Conservation (phyloP, 92 coral and sea anemone genomes). For the Bergia sp. region DNA sequence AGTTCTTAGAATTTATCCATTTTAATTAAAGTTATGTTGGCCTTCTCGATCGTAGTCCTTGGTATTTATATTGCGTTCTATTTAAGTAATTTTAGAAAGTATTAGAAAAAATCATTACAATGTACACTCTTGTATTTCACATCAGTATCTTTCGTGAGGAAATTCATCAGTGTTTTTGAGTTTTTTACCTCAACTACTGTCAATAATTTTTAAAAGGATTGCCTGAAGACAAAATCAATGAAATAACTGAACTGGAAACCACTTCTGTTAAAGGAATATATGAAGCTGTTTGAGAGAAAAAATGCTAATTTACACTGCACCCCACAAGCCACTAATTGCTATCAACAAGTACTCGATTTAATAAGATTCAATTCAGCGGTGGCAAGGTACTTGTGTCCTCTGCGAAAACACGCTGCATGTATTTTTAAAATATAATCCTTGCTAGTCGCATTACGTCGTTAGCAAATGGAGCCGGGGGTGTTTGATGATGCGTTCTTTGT, state of each 20-base stretch:
- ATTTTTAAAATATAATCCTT: neutral
- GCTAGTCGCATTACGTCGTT: neutral
- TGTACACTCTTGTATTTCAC: neutral
- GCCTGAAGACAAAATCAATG: constrained; percentile 8
- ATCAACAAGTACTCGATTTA: neutral
- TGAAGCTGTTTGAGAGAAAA: neutral
- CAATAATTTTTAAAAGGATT: neutral
- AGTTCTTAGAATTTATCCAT: no score
- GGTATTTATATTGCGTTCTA: no score
- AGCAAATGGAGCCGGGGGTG: neutral
- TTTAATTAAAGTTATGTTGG: no score
- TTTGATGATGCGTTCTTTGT: neutral
- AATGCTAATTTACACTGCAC: neutral
- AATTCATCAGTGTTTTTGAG: neutral
- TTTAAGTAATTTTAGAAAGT: no score
- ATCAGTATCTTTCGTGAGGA: neutral
- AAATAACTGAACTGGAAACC: neutral
- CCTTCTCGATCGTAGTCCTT: no score
- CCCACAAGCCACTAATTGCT: constrained; percentile 2
- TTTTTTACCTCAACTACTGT: neutral
- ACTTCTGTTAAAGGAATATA: neutral
- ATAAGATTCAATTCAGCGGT: neutral
- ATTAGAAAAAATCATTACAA: no score
- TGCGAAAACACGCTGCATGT: neutral
- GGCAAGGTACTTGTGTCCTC: neutral